phyloP scores from a whole-genome alignment of 2,888 invertebrate species.

The Drosophila meridionalis region DNA sequence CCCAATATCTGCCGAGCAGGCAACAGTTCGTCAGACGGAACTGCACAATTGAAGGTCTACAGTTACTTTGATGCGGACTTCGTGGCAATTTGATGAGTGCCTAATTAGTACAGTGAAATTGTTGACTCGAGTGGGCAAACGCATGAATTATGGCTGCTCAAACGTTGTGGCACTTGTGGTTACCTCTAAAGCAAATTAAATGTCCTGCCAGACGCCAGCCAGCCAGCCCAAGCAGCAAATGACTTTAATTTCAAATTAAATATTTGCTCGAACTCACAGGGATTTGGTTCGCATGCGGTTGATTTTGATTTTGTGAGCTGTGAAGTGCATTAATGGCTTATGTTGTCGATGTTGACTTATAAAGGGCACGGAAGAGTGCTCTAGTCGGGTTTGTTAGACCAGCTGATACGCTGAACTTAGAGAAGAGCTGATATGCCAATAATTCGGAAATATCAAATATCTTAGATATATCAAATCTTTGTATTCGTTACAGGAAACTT shows the following conservation, averaged over 20 bases:
- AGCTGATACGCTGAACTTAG: neutral
- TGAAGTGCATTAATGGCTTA: neutral
- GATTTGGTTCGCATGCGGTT: neutral
- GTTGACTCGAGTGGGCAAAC: slow-evolving; percentile 9
- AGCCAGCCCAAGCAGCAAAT: neutral
- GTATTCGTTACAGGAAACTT: too few relatives aligned
- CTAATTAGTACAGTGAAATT: slow-evolving; percentile 1
- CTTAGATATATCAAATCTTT: too few relatives aligned
- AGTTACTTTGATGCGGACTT: neutral
- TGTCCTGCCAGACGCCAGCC: neutral
- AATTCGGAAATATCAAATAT: neutral
- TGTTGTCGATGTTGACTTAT: too few relatives aligned
- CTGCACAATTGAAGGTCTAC: neutral
- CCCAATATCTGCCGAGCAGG: neutral
- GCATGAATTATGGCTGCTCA: neutral
- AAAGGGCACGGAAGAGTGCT: neutral
- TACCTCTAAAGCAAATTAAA: neutral
- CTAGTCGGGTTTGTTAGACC: neutral
- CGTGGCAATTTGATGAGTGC: neutral
- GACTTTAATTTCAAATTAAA: neutral
- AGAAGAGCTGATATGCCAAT: neutral
- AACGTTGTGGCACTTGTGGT: neutral
- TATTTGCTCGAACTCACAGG: neutral
- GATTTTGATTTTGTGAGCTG: neutral
- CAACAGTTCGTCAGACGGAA: neutral